A percentile compares a stretch with the other conserved stretches of the same genome.
phyloP scores from a whole-genome alignment of 2,888 invertebrate genomes.

The Oligia strigilis region DNA sequence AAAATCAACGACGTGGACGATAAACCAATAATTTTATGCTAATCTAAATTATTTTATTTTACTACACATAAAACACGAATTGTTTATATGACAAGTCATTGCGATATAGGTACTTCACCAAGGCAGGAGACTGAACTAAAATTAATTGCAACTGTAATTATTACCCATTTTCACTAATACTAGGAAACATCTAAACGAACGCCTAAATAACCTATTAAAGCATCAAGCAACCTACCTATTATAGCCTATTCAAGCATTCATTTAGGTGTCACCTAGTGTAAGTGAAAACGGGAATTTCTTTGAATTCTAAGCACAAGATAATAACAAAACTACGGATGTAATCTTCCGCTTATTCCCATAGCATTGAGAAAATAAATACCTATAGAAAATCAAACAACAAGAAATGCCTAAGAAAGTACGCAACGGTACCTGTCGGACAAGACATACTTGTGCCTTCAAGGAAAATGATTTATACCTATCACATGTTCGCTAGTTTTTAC shows the following conservation, averaged over 20 bases:
- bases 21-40: constrained; percentile 23
- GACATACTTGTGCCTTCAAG: constrained; percentile 43
- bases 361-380: constrained; percentile 43
- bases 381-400: constrained; percentile 50
- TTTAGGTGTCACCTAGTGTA: not conserved
- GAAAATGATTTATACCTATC: constrained; percentile 54
- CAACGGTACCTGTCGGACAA: constrained; percentile 23
- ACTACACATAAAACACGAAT: not conserved
- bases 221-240: no score
- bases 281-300: not conserved
- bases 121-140: not conserved
- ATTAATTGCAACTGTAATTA: not conserved
- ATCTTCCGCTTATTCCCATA: constrained; percentile 12
- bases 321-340: not conserved
- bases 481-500: constrained; percentile 38
- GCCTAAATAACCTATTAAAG: not conserved
- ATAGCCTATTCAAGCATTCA: not conserved
- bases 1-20: constrained; percentile 29
- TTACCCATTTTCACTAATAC: not conserved
- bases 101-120: not conserved
- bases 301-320: not conserved
- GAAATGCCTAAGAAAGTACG: constrained; percentile 50
- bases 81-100: not conserved
- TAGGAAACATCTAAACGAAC: not conserved
- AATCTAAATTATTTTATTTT: constrained; percentile 27